These are phyloP conservation scores for Eupleurogrammus muticus DNA, from an alignment of 2,797 vertebrate species.

Conservation along the genomic window DNA sequence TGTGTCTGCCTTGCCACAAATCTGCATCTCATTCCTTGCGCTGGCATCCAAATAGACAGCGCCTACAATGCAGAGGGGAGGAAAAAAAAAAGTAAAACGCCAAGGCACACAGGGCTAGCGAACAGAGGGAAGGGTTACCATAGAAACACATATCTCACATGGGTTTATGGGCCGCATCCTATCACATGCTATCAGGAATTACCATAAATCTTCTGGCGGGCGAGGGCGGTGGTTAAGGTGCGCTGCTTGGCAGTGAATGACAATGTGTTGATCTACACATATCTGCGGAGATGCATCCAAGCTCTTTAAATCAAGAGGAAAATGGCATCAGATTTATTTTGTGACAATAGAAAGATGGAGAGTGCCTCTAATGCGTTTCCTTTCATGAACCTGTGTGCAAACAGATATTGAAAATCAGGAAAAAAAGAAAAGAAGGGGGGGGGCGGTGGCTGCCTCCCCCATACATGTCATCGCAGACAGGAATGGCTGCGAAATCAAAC, in stretches of 20 bases:
- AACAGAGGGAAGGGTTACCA: slow-evolving; percentile 83
- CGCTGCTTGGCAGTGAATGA: slow-evolving; percentile 78
- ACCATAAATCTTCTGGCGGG: slow-evolving; percentile 83
- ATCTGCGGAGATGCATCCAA: slow-evolving; percentile 67
- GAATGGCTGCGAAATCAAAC: slow-evolving; percentile 61
- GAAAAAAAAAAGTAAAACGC: slow-evolving; percentile 71
- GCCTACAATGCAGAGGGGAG: slow-evolving; percentile 71
- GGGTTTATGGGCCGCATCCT: slow-evolving; percentile 84
- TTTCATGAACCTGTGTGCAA: slow-evolving; percentile 61
- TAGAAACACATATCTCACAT: slow-evolving; percentile 84
- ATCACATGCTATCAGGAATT: slow-evolving; percentile 84
- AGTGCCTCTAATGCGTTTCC: slow-evolving; percentile 62
- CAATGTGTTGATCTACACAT: slow-evolving; percentile 82
- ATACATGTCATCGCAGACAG: slow-evolving; percentile 39
- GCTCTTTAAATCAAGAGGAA: slow-evolving; percentile 76
- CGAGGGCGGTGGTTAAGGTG: slow-evolving; percentile 79
- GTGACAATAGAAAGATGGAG: slow-evolving; percentile 72
- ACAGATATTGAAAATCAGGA: slow-evolving; percentile 64
- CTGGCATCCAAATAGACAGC: slow-evolving; percentile 77
- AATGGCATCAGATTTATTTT: slow-evolving; percentile 74
- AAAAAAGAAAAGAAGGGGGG: too few relatives aligned
- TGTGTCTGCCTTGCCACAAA: slow-evolving; percentile 78
- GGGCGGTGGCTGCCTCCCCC: slow-evolving; percentile 29
- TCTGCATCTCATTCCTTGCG: slow-evolving; percentile 81
- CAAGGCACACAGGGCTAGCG: slow-evolving; percentile 72